These are phyloP conservation scores for Mantis religiosa DNA, from an alignment of 2,888 invertebrate species.

Conservation along the genomic window DNA sequence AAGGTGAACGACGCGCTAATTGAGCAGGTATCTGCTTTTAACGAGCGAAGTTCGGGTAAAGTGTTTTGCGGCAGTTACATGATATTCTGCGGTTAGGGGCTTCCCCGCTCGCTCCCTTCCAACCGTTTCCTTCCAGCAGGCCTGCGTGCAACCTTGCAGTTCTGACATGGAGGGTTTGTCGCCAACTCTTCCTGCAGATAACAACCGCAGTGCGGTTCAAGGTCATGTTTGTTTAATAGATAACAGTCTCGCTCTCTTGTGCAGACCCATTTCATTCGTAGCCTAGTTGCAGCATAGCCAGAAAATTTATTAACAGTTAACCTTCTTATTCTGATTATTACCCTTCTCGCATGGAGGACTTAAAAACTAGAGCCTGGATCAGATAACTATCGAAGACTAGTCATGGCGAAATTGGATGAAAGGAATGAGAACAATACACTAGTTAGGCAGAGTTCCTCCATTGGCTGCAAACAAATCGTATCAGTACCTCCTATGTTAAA, in stretches of 20 bases:
- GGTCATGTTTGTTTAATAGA: neutral
- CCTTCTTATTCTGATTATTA: too few species aligned
- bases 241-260: neutral
- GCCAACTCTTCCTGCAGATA: neutral
- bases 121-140: neutral
- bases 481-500: too few species aligned
- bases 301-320: too few species aligned
- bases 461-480: too few species aligned
- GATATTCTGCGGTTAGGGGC: neutral
- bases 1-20: neutral
- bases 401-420: too few species aligned
- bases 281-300: too few species aligned
- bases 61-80: neutral
- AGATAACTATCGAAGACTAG: too few species aligned
- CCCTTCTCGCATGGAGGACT: too few species aligned
- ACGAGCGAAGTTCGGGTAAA: neutral
- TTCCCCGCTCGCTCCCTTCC: neutral
- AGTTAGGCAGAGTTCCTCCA: too few species aligned
- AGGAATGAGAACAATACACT: too few species aligned
- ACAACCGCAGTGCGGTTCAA: neutral
- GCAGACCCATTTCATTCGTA: too few species aligned
- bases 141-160: neutral
- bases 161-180: neutral
- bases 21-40: neutral
- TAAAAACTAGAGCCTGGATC: too few species aligned